Evolutionary conservation across 2,113 vertebrate genomes (phyloP).

Genomic region (Centrocercus urophasianus): DNA sequence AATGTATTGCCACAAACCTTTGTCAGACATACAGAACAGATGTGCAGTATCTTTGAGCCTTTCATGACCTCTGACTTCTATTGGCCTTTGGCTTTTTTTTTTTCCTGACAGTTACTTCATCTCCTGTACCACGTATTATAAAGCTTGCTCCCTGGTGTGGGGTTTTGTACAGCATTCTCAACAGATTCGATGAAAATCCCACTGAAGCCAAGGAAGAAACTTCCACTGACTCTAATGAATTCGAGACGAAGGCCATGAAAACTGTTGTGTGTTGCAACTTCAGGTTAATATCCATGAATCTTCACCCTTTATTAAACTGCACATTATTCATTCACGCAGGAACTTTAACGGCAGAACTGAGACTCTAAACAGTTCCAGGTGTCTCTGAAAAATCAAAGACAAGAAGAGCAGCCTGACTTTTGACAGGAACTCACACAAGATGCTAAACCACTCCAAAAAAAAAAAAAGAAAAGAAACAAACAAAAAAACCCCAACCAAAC

Average conservation of each 20-base stretch:
- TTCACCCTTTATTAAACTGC: conserved; percentile 46
- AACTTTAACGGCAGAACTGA: not conserved
- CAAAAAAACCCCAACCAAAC: too few species aligned
- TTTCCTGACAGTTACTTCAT: not conserved
- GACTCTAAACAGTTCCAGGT: conserved; percentile 18
- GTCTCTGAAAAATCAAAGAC: not conserved
- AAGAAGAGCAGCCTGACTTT: not conserved
- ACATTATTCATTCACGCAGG: conserved; percentile 32
- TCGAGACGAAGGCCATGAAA: conserved; percentile 4
- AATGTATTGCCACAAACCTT: not conserved
- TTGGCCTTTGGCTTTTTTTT: not conserved
- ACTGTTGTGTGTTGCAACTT: conserved; percentile 4
- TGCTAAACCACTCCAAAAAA: not conserved
- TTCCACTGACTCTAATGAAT: not conserved
- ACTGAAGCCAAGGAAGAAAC: not conserved
- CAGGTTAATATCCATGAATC: not conserved
- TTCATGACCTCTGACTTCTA: not conserved
- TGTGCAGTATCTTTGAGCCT: not conserved
- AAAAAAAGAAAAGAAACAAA: not conserved
- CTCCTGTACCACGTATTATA: not conserved
- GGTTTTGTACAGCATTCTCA: not conserved
- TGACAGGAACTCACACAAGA: conserved; percentile 1
- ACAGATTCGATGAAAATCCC: not conserved
- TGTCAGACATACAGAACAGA: not conserved
- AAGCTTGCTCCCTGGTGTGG: not conserved